Evolutionary conservation across 2,888 invertebrate genomes (phyloP), one percentile per base, ranked within the genome.

Genomic region (Lepidochitona cinerea): DNA sequence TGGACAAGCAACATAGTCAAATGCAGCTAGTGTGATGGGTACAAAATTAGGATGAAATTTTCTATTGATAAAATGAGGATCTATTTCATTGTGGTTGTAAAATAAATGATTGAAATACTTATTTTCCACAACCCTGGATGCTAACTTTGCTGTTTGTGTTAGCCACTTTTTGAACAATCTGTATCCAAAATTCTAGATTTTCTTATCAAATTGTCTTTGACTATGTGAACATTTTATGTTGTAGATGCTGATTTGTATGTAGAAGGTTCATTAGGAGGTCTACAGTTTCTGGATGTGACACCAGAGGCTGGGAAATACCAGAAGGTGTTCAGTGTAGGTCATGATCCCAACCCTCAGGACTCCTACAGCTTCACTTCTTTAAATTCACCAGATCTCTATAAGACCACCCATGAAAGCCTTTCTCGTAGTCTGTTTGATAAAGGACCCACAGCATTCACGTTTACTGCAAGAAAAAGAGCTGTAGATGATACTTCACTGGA

Each of bases 181-280:
- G n/a, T n/a, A n/a, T n/a, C n/a, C n/a, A n/a, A n/a, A n/a, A n/a
- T n/a, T n/a, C n/a, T n/a, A n/a, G n/a, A n/a, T n/a, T n/a, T n/a
- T n/a, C n/a, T n/a, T n/a, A n/a, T n/a, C n/a, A n/a, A n/a, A n/a
- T n/a, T n/a, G n/a, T n/a, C n/a, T n/a, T n/a, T n/a, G n/a, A n/a
- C n/a, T n/a, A n/a, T n/a, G n/a, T n/a, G n/a, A n/a, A n/a, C n/a
- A n/a, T n/a, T n/a, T n/a, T n/a, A n/a, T n/a, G n/a, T n/a, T n/a
- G n/a, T 79, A 93, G 93, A 92, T 77, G 91, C 92, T 35, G 87
- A 89, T 89, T 91, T 95, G 75, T 92, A 93, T 70, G 94, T 96
- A 75, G 93, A 95, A 85, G 98, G 98, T 0, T 97, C 96, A 0
- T 92, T 98, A 70, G 97, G 97, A 76, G 98, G 98, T 9, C 93